Base-by-base conservation (phyloP, 2,888 invertebrate genomes). In the Prosapia bicincta region DNA sequence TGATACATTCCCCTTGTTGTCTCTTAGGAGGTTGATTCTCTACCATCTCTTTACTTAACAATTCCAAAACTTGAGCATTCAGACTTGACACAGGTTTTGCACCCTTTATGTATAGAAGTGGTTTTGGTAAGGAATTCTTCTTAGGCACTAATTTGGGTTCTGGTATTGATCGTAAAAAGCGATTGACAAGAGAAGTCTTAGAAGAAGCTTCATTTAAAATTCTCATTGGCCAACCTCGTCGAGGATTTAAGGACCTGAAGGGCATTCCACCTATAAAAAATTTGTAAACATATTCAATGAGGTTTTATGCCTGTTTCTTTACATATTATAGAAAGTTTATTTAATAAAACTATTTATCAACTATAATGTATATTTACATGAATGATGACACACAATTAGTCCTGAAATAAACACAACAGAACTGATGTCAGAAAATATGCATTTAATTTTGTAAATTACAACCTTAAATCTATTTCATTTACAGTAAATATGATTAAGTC, bases 141-240 rank as follows among this genome's bases (percentile, higher is more conserved):
- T 71, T 68, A 65, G 26, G 68, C 71, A 43, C 69, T 28, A 68
- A 54, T 26, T 76, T 74, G 20, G 38, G 71, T 38, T 67, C 71
- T 13, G 76, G 76, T 24, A 77, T 77, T 15, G 77, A 77, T 23
- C 66, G 54, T 9, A 77, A 70, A 69, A 77, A 77, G 13, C 77
- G 43, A 24, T 74, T 77, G 13, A 77, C 75, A 5, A 77, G 66
- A 32, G 77, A 77, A 15, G 77, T 77, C 20, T 77, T 77, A 5
- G 77, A 77, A 15, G 74, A 74, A 25, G 76, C 74, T 68, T 76
- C 74, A 13, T 74, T 68, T 54, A 76, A 43, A 10, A 76, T 69
- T 26, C 69, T 72, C 7, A 66, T 2, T 23, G 72, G 72, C 74
- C 74, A 74, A 23, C 54, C 54, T 20, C 20, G 54, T 20, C 54